Evolutionary conservation across 2,797 vertebrate genomes (phyloP), one percentile per base, ranked within the genome.

Genomic region (Diplodus puntazzo): DNA sequence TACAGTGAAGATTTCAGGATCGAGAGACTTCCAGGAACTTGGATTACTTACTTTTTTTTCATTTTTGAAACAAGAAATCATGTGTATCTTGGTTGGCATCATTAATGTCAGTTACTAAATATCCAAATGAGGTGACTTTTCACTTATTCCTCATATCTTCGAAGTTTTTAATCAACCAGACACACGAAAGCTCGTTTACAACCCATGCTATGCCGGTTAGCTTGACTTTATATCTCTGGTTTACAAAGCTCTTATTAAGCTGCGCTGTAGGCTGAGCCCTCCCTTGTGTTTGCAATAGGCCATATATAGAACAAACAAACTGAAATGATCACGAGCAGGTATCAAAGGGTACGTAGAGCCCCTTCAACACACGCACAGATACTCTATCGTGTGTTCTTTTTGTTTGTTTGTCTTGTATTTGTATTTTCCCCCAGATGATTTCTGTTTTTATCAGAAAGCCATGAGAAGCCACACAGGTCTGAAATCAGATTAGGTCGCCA

Each of bases 301-400:
- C 84, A 91, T 91, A 85, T 92, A 94, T 81, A 71, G 61, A 84
- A 27, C 14, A 60, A 75, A 74, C 61, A 53, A 42, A 58, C 75
- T 74, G 69, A 80, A 76, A 82, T 52, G 63, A 72, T 54, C 71
- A 85, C 62, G 77, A 82, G 63, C 69, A 76, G 70, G 86, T 91
- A 88, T 89, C 91, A 95, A 94, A 94, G 92, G 77, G 77, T 87
- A 65, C 0, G 45, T 1, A 17, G 20, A 77, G 4, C 10, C 73
- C 55, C 34, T 54, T 20, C n/a, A 69, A 67, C 49, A 65, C 54
- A 73, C 59, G 53, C 21, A 60, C 42, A 43, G 23, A 55, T 68
- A 65, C 72, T 39, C 34, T 39, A 10, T 39, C 1, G 34, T 10
- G 27, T 61, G 12, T 7, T 23, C 42, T 34, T 5, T 7, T 9